Base-by-base conservation (phyloP, 2,797 vertebrate genomes). In the Silurus aristotelis region DNA sequence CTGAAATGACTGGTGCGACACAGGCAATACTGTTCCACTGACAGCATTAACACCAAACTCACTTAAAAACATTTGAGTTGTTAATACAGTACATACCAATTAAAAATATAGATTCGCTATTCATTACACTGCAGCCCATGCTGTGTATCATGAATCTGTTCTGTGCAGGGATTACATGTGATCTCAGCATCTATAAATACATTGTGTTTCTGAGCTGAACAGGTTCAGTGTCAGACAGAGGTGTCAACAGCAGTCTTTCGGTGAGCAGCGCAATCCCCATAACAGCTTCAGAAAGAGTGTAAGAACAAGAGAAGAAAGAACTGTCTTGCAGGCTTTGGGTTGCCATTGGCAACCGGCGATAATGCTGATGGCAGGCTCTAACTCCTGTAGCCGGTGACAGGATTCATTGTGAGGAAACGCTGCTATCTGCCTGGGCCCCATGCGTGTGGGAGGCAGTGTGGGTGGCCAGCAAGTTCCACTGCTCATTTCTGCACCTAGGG, bases 331-430 rank as follows among this genome's bases (percentile, higher is more conserved):
- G 88, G 86, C 82, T 91, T 85, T 87, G 88, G 84, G 91, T 93
- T 94, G 93, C 92, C 90, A 91, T 92, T 58, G 89, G 91, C 89
- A 92, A 91, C 84, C 84, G 87, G 88, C 87, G 82, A 87, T 83
- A 85, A 89, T 88, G 86, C 60, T 76, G 84, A 88, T 89, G 80
- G 85, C 83, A 91, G 84, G 86, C 91, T 89, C 83, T 85, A 87
- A 90, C 89, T 92, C 87, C 83, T 78, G 86, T 88, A 94, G 89
- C 91, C 91, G 89, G 89, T 91, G 93, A 93, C 90, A 93, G 90
- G 88, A 86, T 87, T 90, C 82, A 85, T 85, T 84, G 81, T 84
- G 67, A 63, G 78, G 68, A 90, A 88, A 85, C 87, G 86, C 87
- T 87, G 89, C 92, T 91, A 91, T 80, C 75, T 91, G 92, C 79